Evolutionary conservation across 2,113 vertebrate species (phyloP).

Genomic region (Thalassoma bifasciatum): DNA sequence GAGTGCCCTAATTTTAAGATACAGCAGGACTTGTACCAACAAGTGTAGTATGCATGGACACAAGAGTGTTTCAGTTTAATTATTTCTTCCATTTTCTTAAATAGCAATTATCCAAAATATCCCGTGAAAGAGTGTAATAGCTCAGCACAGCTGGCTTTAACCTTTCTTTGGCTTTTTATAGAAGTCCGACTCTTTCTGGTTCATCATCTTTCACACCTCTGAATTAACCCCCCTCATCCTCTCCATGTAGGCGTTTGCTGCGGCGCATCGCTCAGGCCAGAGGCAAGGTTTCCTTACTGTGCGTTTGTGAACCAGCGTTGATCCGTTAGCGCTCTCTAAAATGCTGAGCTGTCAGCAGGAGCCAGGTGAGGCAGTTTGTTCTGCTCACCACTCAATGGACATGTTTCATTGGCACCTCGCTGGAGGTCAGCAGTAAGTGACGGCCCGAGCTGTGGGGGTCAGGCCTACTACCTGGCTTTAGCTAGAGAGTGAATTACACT

Average conservation of each 20-base stretch:
- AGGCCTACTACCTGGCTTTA: constrained; percentile 63
- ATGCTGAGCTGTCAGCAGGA: constrained; percentile 69
- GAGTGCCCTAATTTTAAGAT: not conserved
- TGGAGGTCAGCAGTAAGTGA: constrained; percentile 77
- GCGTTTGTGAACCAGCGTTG: constrained; percentile 59
- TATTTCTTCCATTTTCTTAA: not conserved
- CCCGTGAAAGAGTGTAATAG: not conserved
- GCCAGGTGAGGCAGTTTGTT: constrained; percentile 73
- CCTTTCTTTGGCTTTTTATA: not conserved
- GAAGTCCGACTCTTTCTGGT: not conserved
- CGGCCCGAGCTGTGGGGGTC: constrained; percentile 67
- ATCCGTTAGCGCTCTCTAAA: constrained; percentile 60
- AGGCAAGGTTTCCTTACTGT: constrained; percentile 40
- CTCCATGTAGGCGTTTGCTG: constrained; percentile 19
- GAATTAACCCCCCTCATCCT: constrained; percentile 13
- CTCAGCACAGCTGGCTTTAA: not conserved
- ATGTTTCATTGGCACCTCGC: constrained; percentile 76
- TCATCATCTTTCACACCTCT: not conserved
- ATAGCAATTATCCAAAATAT: not conserved
- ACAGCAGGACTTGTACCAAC: not conserved
- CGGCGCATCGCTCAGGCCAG: constrained; percentile 30
- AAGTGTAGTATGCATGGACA: not conserved
- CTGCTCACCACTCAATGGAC: constrained; percentile 74
- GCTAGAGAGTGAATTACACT: constrained; percentile 75
- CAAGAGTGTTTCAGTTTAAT: constrained; percentile 10